These are phyloP conservation scores for Gracilinanus agilis DNA, from an alignment of 2,113 vertebrate genomes.

Conservation along the genomic window DNA sequence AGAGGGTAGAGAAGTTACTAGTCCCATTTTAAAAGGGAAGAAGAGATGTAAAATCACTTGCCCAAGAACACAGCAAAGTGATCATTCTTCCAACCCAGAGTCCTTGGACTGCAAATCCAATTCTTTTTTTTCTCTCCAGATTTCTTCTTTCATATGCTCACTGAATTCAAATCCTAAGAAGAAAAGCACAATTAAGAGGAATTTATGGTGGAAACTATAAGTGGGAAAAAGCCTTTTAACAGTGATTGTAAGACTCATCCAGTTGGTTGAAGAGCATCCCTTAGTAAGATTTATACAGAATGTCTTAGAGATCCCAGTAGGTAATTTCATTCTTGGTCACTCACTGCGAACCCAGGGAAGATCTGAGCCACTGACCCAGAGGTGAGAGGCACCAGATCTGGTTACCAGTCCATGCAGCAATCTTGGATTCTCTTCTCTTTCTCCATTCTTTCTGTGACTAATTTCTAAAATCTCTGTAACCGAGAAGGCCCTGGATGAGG, in stretches of 20 bases:
- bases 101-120: not conserved
- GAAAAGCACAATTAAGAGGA: not conserved
- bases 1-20: not conserved
- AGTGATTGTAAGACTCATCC: not conserved
- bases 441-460: constrained; percentile 76
- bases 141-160: not conserved
- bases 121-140: not conserved
- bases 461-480: constrained; percentile 80
- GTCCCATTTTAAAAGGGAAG: not conserved
- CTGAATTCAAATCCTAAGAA: not conserved
- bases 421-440: constrained; percentile 45
- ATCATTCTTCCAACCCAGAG: not conserved
- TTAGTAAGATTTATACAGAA: not conserved
- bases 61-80: not conserved
- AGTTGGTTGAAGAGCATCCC: not conserved
- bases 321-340: constrained; percentile 48
- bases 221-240: not conserved
- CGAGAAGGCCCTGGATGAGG: constrained; percentile 72
- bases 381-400: constrained; percentile 69
- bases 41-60: not conserved
- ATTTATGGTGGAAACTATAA: not conserved
- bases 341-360: constrained; percentile 42
- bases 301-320: not conserved
- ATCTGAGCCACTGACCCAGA: constrained; percentile 62
- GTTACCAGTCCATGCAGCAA: constrained; percentile 62